Evolutionary conservation across 35 echinoderm and acorn worm species (phyloP), one percentile per base, ranked within the genome.

Genomic region (Diadema setosum): DNA sequence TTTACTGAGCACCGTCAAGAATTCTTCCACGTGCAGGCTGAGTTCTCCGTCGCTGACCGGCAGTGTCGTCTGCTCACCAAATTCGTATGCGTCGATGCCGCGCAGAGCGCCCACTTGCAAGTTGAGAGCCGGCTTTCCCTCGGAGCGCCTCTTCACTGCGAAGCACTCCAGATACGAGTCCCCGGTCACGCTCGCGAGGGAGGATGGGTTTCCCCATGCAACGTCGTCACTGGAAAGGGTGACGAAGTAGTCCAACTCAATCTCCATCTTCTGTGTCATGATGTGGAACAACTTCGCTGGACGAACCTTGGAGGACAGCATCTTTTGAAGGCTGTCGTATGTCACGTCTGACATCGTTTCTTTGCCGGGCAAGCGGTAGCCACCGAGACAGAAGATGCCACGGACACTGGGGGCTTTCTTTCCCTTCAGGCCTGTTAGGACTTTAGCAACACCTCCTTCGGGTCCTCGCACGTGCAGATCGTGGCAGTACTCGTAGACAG

Each of bases 11-110:
- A 88, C 69, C 14, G 65, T 4, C 81, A 98, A 37, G 44, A 98
- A 94, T 60, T 98, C 92, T 26, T 98, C 83, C 12, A 94, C 86
- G 75, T 98, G 89, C 34, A 98, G 88, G 30, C 63, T 58, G 61
- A 39, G 7, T 56, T 88, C 59, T 55, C 70, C 84, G 40, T 84
- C 64, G 40, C 21, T 93, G 16, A 60, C 60, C 59, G 87, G 81
- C 43, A 81, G 33, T 27, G 58, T 73, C 41, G 36, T 75, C 11
- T 35, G 57, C 26, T 61, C 67, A 21, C 24, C 64, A 44, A 60
- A 48, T 5, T 89, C 92, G n/a, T 94, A 89, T 25, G 88, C 57
- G 27, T 98, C 89, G 15, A 88, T 27, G 12, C 92, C 90, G 35
- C 73, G 84, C 8, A 98, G 43, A 12, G 85, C 74, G 39, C 88